Percentiles rank a stretch among this genome's conserved stretches.
Conservation (phyloP, 1,140 invertebrate genomes). For the Trachymyrmex septentrionalis region DNA sequence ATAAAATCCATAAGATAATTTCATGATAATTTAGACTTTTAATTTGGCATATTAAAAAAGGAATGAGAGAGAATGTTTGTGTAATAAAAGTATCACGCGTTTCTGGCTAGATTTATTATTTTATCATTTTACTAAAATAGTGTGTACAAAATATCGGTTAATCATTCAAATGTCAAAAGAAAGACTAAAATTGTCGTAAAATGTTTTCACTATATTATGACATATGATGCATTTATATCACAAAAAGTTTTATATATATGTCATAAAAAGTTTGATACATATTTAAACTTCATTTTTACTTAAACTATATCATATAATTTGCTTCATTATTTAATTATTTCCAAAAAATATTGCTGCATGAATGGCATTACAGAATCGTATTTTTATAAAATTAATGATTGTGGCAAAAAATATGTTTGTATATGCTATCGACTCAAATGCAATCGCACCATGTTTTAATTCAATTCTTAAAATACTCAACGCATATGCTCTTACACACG, state of each 20-base stretch:
- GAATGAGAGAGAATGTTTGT: background rate
- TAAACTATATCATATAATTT: background rate
- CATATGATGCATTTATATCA: background rate
- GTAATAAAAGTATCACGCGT: background rate
- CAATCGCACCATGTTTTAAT: background rate
- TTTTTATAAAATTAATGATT: constrained; percentile 25
- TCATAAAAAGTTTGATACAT: background rate
- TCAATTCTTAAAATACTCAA: constrained; percentile 32
- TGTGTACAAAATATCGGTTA: background rate
- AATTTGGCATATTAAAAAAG: background rate
- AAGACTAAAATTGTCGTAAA: background rate
- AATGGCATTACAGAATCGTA: background rate
- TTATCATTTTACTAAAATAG: background rate
- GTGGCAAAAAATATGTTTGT: background rate
- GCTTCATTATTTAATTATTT: background rate
- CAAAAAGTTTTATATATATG: no score
- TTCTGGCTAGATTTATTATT: background rate
- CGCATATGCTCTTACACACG: background rate
- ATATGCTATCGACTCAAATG: background rate
- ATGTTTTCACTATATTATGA: background rate
- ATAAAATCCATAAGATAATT: background rate
- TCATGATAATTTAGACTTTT: background rate
- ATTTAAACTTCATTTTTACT: background rate
- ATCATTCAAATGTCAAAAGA: background rate
- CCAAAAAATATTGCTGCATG: background rate